Base-by-base conservation (phyloP, 2,888 invertebrate genomes). In the Drosophila picticornis region DNA sequence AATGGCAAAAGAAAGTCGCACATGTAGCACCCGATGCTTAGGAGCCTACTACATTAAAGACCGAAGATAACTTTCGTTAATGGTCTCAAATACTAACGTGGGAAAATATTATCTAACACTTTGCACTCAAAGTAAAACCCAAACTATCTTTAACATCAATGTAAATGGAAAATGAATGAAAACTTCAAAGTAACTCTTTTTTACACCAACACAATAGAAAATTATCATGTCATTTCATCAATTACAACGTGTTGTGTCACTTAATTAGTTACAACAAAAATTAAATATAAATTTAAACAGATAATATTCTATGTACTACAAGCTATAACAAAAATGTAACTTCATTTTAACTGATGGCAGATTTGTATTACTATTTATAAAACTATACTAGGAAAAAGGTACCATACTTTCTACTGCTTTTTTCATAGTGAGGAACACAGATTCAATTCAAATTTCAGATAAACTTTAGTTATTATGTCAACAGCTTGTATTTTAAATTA, bases 1-100 rank as follows among this genome's bases (percentile, higher is more conserved):
- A 79, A 83, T 86, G 72, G 74, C 84, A 81, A 83, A 81, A 79
- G 86, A 77, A 78, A 78, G 78, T 75, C 61, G 69, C 69, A 59
- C 38, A 66, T 65, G 58, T 77, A 51, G 43, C 77, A 77, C 63
- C 38, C 43, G 40, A 34, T 22, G 50, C 31, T 51, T 50, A 29
- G 34, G 46, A 67, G 64, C 59, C 58, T 40, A 53, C 53, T 16
- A 40, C 38, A 72, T n/a, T 29, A 38, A 60, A 71, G 10, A 53
- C 46, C 58, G 25, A 59, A 63, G 38, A 72, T 75, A 38, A 58
- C 72, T 67, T 55, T 76, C 67, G 27, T 64, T 77, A 77, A 67
- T 67, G 50, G 43, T 32, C 53, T 27, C 11, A 55, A 64, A 36
- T 69, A 69, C 57, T 9, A 80, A 60, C 72, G 78, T 79, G 78